These are phyloP conservation scores for Edolisoma coerulescens DNA, from an alignment of 2,113 vertebrate species.

Conservation along the genomic window DNA sequence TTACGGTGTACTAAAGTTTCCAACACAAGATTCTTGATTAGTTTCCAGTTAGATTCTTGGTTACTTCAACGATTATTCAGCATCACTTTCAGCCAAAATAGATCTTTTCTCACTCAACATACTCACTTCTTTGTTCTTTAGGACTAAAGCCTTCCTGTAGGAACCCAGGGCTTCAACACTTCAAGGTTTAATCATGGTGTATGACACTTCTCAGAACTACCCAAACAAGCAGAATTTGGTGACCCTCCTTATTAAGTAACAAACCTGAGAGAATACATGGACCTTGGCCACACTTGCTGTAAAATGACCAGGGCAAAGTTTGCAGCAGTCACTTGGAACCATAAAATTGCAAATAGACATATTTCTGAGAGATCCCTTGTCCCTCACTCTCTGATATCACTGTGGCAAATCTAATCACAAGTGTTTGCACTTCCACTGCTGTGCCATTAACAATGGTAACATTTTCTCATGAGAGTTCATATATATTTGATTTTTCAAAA, in stretches of 20 bases:
- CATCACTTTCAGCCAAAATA: not conserved
- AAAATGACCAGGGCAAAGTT: not conserved
- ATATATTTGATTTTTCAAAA: not conserved
- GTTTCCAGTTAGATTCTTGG: not conserved
- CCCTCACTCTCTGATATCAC: not conserved
- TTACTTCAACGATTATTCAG: not conserved
- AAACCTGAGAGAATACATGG: not conserved
- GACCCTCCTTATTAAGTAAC: not conserved
- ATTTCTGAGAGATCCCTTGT: not conserved
- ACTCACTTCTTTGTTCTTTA: not conserved
- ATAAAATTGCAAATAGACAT: not conserved
- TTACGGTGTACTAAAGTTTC: not conserved
- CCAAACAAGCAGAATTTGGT: not conserved
- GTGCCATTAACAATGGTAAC: not conserved
- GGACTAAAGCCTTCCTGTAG: not conserved
- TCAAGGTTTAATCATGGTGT: not conserved
- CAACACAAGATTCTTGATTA: not conserved
- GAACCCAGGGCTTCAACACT: not conserved
- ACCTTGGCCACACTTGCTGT: not conserved
- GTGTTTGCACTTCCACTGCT: not conserved
- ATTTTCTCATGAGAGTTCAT: not conserved
- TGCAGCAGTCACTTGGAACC: not conserved
- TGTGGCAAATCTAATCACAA: not conserved
- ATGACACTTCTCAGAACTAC: not conserved
- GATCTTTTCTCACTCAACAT: not conserved